Evolutionary conservation across 2,888 invertebrate species (phyloP).

Genomic region (Eristalis intricaria): DNA sequence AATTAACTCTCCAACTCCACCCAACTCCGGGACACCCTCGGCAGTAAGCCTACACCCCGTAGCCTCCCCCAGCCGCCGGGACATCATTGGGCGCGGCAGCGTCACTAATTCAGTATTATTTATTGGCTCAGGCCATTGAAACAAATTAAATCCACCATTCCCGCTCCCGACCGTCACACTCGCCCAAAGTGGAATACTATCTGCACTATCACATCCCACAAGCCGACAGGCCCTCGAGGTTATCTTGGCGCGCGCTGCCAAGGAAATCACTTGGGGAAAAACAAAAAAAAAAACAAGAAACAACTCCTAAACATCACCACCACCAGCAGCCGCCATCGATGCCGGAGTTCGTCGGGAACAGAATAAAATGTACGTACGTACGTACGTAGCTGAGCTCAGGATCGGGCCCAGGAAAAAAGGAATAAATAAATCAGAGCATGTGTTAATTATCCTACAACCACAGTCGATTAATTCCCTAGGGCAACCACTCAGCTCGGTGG

Average conservation of each 20-base stretch:
- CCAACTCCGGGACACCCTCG: slow-evolving; percentile 24
- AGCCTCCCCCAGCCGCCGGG: background rate
- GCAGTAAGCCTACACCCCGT: background rate
- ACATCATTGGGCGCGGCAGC: slow-evolving; percentile 44
- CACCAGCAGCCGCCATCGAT: background rate
- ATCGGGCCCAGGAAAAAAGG: slow-evolving; percentile 41
- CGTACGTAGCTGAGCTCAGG: background rate
- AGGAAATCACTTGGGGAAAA: background rate
- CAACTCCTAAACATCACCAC: slow-evolving; percentile 30
- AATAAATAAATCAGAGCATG: slow-evolving; percentile 79
- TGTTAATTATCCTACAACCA: slow-evolving; percentile 76
- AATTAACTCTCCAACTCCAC: slow-evolving; percentile 60
- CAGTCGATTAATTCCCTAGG: slow-evolving; percentile 73
- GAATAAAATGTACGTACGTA: background rate
- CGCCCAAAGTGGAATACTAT: slow-evolving; percentile 17
- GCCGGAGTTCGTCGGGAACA: background rate
- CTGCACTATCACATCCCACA: slow-evolving; percentile 51
- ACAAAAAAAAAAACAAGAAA: background rate
- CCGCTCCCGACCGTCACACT: slow-evolving; percentile 29
- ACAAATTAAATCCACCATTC: slow-evolving; percentile 67
- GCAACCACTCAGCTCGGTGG: slow-evolving; percentile 64
- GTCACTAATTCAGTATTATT: slow-evolving; percentile 69
- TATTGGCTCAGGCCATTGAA: slow-evolving; percentile 58
- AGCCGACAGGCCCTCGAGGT: slow-evolving; percentile 27
- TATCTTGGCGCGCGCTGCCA: slow-evolving; percentile 45